Conservation (phyloP, 1,140 invertebrate species). For the Schlechtendalia chinensis region DNA sequence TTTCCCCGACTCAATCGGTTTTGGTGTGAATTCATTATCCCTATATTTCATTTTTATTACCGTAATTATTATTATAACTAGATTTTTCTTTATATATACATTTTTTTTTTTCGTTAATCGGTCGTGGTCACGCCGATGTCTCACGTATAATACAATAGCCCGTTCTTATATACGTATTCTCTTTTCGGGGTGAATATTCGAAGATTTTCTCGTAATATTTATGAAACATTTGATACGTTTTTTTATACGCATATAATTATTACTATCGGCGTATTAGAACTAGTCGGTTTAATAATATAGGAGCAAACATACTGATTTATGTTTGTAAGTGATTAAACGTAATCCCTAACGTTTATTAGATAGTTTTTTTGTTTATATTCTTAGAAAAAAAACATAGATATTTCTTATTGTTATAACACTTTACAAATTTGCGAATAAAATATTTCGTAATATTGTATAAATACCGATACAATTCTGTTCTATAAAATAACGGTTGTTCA, state of each 20-base stretch:
- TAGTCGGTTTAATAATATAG: too few relatives aligned
- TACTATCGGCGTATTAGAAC: too few relatives aligned
- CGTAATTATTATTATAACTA: constrained; percentile 18
- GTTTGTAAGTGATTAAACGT: too few relatives aligned
- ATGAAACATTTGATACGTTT: not conserved
- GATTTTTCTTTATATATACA: not conserved
- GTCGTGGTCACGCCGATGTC: constrained; percentile 14
- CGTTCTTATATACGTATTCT: not conserved
- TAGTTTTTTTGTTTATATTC: too few relatives aligned
- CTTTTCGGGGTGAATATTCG: not conserved
- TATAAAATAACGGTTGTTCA: too few relatives aligned
- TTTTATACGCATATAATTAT: not conserved
- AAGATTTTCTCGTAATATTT: not conserved
- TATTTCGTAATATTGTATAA: too few relatives aligned
- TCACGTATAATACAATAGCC: not conserved
- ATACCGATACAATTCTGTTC: too few relatives aligned
- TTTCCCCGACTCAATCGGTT: constrained; percentile 24
- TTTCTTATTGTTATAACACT: too few relatives aligned
- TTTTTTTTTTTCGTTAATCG: not conserved
- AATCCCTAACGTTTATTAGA: too few relatives aligned
- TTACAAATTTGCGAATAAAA: too few relatives aligned
- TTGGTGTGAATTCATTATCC: constrained; percentile 15
- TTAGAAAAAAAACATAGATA: too few relatives aligned
- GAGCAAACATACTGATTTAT: too few relatives aligned
- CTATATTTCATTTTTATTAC: constrained; percentile 35